Conservation (phyloP, 2,888 invertebrate species). For the Cantharis flavilabris region DNA sequence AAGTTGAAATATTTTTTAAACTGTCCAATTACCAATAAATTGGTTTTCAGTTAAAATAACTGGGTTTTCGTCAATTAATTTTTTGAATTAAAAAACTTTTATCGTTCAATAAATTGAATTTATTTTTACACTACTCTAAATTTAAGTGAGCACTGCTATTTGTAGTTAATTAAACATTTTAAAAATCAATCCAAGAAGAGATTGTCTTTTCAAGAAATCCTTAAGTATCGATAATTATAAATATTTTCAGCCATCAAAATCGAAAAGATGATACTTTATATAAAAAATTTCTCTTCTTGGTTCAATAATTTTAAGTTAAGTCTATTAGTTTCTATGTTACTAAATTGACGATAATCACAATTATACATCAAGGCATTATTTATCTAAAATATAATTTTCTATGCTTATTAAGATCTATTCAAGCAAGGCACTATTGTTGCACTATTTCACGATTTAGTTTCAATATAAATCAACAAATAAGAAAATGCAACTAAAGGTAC, state of each 20-base stretch:
- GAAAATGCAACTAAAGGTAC: too few species aligned
- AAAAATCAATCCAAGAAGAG: background rate
- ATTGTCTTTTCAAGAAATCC: background rate
- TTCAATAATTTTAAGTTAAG: background rate
- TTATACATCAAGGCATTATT: background rate
- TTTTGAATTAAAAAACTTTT: background rate
- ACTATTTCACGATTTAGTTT: background rate
- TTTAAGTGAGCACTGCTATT: background rate
- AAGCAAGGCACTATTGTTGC: background rate
- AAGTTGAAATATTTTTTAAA: background rate
- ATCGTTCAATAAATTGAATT: background rate
- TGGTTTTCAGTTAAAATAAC: too few species aligned
- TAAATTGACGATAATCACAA: background rate
- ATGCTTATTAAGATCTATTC: background rate
- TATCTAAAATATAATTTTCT: background rate
- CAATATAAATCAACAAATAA: too few species aligned
- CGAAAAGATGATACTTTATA: too few species aligned
- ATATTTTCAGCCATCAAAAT: too few species aligned
- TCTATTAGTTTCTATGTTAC: background rate
- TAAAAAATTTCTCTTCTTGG: too few species aligned
- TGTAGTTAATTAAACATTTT: background rate
- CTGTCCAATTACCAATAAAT: background rate
- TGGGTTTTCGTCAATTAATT: background rate
- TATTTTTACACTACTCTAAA: background rate
- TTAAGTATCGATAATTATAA: background rate